Percentiles rank a stretch among this genome's conserved stretches.
phyloP scores from a whole-genome alignment of 2,113 vertebrate genomes.

The Hemiscyllium ocellatum region DNA sequence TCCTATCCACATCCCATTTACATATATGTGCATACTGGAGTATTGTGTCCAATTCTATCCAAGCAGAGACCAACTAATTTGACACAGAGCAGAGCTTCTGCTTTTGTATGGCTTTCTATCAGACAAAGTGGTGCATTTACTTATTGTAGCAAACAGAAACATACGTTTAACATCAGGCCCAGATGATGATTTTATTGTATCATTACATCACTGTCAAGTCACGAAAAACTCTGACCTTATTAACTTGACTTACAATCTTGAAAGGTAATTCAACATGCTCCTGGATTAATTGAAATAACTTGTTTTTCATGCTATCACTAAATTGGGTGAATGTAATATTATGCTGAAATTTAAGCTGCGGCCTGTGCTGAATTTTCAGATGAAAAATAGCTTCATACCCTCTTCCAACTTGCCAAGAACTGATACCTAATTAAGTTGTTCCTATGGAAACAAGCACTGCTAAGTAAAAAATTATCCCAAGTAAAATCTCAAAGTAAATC shows the following conservation, averaged over 20 bases:
- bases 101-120: neutral
- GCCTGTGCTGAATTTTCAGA: neutral
- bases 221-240: neutral
- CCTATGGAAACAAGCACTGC: neutral
- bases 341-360: neutral
- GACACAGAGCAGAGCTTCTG: neutral
- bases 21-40: no score
- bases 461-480: neutral
- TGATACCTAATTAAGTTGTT: neutral
- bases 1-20: neutral
- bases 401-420: neutral
- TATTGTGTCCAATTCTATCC: neutral
- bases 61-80: neutral
- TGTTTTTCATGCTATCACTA: neutral
- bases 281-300: neutral
- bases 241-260: neutral
- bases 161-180: neutral
- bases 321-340: neutral
- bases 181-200: neutral
- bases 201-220: neutral
- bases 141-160: neutral
- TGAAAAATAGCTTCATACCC: neutral
- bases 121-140: neutral
- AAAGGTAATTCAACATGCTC: neutral
- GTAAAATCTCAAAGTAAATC: neutral